Evolutionary conservation across 1,140 invertebrate genomes (phyloP), one percentile per base, ranked within the genome.

Genomic region (Bombus haemorrhoidalis): DNA sequence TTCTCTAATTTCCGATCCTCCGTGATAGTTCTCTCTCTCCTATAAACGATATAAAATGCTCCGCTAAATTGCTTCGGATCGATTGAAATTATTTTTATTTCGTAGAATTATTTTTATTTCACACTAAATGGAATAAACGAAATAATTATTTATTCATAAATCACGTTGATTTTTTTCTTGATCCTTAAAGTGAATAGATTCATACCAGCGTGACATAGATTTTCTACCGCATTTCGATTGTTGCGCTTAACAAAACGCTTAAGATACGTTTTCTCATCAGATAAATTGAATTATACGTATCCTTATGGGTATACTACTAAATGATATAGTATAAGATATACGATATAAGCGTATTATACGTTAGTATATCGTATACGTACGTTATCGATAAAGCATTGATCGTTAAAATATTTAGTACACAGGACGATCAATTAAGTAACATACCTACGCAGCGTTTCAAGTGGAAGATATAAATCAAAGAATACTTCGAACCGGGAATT

Each of bases 391-490:
- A 62, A 0, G 5, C n/a, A 2, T 15, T 8, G 34, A 37, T 37
- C 64, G 6, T 32, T 32, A 37, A 68, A 37, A 25, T 25, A 37
- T 10, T 34, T 8, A 15, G 3, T n/a, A 39, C 6, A 59, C 13
- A n/a, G 32, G 64, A 66, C 39, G 39, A 64, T 28, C 15, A 64
- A 77, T 64, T 62, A 43, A 32, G 18, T 34, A 66, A 43, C 10
- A 28, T 6, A 25, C 41, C 37, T 62, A 43, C 53, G 57, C 13
- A 15, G 8, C 25, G 5, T 3, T 28, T 37, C 12, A 9, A 12
- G 34, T 75, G 53, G 53, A 34, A 34, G 64, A 68, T 34, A 64
- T 66, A 66, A 79, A 28, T 79, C n/a, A 28, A 73, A 57, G 68
- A 68, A 81, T 25, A 47, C n/a, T 57, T 72, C 15, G 9, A 72